Conservation (phyloP, 2,797 vertebrate species). For the Helarctos malayanus region DNA sequence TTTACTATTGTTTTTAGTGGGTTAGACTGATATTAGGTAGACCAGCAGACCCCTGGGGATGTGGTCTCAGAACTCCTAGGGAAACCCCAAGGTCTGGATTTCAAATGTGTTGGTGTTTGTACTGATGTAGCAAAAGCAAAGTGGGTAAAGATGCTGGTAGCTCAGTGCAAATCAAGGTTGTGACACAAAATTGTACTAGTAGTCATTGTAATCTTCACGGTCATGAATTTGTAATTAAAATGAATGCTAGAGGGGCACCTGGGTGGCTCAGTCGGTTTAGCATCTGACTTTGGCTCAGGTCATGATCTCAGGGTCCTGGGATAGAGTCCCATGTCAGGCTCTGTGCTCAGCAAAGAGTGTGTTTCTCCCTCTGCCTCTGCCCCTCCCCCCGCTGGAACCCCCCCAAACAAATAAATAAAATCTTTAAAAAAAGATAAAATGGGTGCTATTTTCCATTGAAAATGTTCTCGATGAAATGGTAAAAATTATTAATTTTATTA, state of each 20-base stretch:
- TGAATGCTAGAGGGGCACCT: not conserved
- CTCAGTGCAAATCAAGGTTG: not conserved
- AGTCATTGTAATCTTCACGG: not conserved
- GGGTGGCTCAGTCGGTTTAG: not conserved
- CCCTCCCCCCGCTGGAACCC: not conserved
- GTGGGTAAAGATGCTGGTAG: not conserved
- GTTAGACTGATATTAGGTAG: not conserved
- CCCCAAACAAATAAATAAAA: not conserved
- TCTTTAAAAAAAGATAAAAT: not conserved
- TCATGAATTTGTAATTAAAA: not conserved
- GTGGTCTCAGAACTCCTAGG: not conserved
- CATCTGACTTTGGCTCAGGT: not conserved
- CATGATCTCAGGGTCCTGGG: not conserved
- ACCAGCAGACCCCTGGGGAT: not conserved
- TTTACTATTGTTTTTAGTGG: not conserved
- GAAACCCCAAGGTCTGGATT: not conserved
- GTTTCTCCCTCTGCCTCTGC: not conserved
- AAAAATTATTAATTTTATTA: conserved; percentile 29
- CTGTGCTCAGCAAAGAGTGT: not conserved
- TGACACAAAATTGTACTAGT: not conserved
- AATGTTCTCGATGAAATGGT: not conserved
- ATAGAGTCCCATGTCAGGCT: not conserved
- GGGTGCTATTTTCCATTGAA: not conserved
- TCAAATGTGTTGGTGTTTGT: not conserved
- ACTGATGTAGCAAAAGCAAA: not conserved